Evolutionary conservation across 2,797 vertebrate species (phyloP).

Genomic region (Xyrichtys novacula): DNA sequence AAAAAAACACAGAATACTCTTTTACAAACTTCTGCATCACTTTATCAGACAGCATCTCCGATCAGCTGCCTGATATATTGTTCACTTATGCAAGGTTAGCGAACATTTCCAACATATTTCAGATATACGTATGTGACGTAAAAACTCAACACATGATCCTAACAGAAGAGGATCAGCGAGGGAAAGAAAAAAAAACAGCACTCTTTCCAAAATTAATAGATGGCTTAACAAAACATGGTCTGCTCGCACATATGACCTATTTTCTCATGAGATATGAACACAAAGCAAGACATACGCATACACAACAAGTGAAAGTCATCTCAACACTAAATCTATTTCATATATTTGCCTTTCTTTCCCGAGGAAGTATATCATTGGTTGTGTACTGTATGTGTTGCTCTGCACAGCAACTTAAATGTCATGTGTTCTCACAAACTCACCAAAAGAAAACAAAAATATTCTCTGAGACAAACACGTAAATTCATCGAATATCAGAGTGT

Average conservation of each 20-base stretch:
- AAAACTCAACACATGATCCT: neutral
- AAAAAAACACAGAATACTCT: conserved; percentile 1
- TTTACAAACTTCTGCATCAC: neutral
- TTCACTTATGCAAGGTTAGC: neutral
- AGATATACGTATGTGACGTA: neutral
- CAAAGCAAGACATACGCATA: conserved; percentile 18
- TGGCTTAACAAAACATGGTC: neutral
- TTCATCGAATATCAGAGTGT: neutral
- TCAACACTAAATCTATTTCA: neutral
- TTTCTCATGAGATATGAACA: conserved; percentile 3
- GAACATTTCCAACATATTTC: neutral
- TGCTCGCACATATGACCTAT: neutral
- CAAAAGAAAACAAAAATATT: conserved; percentile 5
- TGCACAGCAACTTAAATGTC: conserved; percentile 16
- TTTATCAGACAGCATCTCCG: neutral
- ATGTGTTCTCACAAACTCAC: neutral
- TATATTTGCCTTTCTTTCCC: neutral
- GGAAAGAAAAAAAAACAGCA: neutral
- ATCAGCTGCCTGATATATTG: conserved; percentile 1
- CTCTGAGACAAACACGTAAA: neutral
- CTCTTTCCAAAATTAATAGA: neutral
- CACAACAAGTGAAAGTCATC: conserved; percentile 25
- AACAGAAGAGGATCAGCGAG: neutral
- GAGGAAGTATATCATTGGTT: conserved; percentile 8
- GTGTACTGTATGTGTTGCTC: conserved; percentile 1